Evolutionary conservation across 2,888 invertebrate species (phyloP).

Genomic region (Macaria notata): DNA sequence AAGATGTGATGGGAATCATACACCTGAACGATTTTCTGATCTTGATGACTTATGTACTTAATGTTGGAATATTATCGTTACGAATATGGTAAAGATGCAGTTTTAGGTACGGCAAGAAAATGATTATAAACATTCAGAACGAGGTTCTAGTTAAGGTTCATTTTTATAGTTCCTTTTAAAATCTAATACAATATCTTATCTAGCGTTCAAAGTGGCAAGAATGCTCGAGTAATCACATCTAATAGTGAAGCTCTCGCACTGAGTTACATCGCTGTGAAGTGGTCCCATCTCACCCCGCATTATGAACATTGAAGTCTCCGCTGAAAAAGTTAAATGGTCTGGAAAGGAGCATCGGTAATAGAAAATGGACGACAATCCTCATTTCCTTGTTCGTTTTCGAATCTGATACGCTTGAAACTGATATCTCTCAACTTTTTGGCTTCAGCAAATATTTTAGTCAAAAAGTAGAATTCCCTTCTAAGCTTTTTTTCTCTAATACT

Average conservation of each 20-base stretch:
- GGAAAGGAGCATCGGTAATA: slow-evolving; percentile 70
- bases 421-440: slow-evolving; percentile 33
- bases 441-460: slow-evolving; percentile 29
- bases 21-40: no score
- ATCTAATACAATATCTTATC: no score
- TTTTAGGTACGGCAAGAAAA: no score
- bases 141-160: no score
- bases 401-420: slow-evolving; percentile 40
- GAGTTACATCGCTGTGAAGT: slow-evolving; percentile 14
- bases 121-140: no score
- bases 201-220: no score
- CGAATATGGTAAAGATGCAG: no score
- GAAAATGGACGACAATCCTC: slow-evolving; percentile 70
- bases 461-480: slow-evolving; percentile 12
- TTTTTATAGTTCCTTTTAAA: no score
- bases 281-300: slow-evolving; percentile 43
- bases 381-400: slow-evolving; percentile 62
- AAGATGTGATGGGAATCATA: no score
- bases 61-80: no score
- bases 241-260: slow-evolving; percentile 17
- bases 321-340: slow-evolving; percentile 70
- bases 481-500: slow-evolving; percentile 14
- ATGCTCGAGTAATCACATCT: no score
- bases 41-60: no score
- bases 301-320: slow-evolving; percentile 61